Percentiles rank a stretch among this genome's conserved stretches.
These are phyloP conservation scores for Drosophila ercepeae DNA, from an alignment of 1,140 invertebrate genomes.

Conservation along the genomic window DNA sequence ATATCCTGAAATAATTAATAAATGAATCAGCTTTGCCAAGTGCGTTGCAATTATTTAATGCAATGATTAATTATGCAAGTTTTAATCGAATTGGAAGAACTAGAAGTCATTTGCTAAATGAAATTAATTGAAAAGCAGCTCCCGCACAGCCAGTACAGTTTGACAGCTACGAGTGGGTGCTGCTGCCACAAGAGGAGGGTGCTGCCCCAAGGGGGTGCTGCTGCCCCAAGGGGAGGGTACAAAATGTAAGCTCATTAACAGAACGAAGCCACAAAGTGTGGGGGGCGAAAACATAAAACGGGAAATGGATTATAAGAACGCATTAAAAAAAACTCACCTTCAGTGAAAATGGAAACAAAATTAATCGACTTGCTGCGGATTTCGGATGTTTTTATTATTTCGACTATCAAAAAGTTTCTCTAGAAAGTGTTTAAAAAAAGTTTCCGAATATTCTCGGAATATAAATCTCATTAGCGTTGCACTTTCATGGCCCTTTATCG, in stretches of 20 bases:
- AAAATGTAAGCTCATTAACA: slow-evolving; percentile 34
- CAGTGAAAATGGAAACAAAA: background rate
- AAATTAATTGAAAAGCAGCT: slow-evolving; percentile 37
- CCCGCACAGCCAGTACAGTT: slow-evolving; percentile 25
- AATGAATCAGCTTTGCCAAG: background rate
- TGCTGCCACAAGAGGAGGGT: too few species aligned
- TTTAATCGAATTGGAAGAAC: slow-evolving; percentile 54
- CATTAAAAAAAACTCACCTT: slow-evolving; percentile 3
- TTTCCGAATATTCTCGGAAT: too few species aligned
- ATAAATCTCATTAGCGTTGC: slow-evolving; percentile 4
- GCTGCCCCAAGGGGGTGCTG: too few species aligned
- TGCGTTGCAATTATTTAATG: slow-evolving; percentile 61
- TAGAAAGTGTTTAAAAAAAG: background rate
- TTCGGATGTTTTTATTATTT: too few species aligned
- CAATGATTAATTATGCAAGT: slow-evolving; percentile 74
- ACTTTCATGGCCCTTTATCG: slow-evolving; percentile 9
- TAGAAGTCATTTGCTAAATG: slow-evolving; percentile 26
- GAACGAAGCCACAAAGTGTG: slow-evolving; percentile 28
- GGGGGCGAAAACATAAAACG: slow-evolving; percentile 13
- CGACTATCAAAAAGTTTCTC: too few species aligned
- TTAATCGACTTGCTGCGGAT: background rate
- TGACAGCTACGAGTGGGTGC: slow-evolving; percentile 22
- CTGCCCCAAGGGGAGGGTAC: background rate
- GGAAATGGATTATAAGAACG: slow-evolving; percentile 9
- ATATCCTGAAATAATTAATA: too few species aligned